Evolutionary conservation across 2,888 invertebrate genomes (phyloP), one percentile per base, ranked within the genome.

Genomic region (Thysanoteuthis rhombus): DNA sequence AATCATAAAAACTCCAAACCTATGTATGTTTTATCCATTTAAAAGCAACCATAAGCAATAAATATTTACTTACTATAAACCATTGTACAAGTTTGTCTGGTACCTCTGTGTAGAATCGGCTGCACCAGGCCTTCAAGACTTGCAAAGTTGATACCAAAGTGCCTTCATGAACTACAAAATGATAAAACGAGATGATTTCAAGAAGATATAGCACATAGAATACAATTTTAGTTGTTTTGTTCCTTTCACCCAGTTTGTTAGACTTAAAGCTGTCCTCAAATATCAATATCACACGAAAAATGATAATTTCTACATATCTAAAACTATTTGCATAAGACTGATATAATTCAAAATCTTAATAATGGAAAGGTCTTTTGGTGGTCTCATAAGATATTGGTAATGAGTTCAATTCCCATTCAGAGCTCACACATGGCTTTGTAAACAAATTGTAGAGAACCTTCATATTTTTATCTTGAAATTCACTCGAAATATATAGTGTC

Each of bases 111-210:
- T 97, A 97, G 94, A 98, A 98, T 96, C 98, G 98, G 36, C 97
- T 96, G 93, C 98, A 98, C 99, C 99, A 99, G 42, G 98, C 97
- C 19, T 98, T 98, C 97, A 99, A 98, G 98, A 98, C 98, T 95
- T 98, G 98, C 42, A 99, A 97, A 19, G 98, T 98, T 95, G 98
- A 98, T 94, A 98, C 98, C 93, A 99, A 97, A 1, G 98, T 99
- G 96, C 98, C 98, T 97, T 99, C 99, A 97, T 99, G 99, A 58
- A 98, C 98, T 97, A 96, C 93, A 95, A 95, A 28, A 93, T 92
- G 95, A 93, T 91, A 94, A 93, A 38, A 92, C 28, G 25, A 36
- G 32, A 42, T 58, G 28, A 93, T 8, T 19, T 22, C 22, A 92
- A 25, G 8, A 36, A 28, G 39, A 28, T 22, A 25, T 4, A 22